These are phyloP conservation scores for Siderastrea radians DNA, from an alignment of 92 coral and sea anemone species.

Conservation along the genomic window DNA sequence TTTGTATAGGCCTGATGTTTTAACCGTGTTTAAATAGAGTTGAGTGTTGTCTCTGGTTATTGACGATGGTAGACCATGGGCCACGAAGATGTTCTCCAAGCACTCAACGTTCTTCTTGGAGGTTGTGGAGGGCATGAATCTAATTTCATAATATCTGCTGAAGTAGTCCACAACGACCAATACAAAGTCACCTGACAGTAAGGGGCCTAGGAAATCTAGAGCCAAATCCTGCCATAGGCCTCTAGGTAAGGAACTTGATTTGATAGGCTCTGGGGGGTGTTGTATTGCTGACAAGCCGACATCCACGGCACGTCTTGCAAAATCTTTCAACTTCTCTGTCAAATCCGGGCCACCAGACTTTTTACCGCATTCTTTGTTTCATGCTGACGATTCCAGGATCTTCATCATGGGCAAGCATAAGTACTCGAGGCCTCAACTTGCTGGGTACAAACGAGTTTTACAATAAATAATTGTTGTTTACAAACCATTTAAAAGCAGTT, in stretches of 20 bases:
- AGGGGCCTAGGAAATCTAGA: slow-evolving; percentile 40
- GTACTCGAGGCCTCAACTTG: slow-evolving; percentile 42
- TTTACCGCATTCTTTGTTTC: slow-evolving; percentile 21
- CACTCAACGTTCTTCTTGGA: slow-evolving; percentile 33
- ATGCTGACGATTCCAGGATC: slow-evolving; percentile 58
- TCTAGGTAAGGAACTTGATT: background rate
- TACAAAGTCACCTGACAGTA: slow-evolving; percentile 46
- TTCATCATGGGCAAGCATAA: slow-evolving; percentile 46
- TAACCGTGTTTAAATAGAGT: too few relatives aligned
- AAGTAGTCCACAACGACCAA: slow-evolving; percentile 40
- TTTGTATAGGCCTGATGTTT: too few relatives aligned
- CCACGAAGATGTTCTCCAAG: slow-evolving; percentile 44
- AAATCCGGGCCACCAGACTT: slow-evolving; percentile 21
- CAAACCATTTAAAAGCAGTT: too few relatives aligned
- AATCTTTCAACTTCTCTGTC: background rate
- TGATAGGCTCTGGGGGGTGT: background rate
- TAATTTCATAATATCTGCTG: slow-evolving; percentile 41
- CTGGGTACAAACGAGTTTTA: background rate
- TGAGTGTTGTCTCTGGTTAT: slow-evolving; percentile 31
- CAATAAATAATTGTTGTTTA: too few relatives aligned
- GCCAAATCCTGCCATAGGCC: slow-evolving; percentile 52
- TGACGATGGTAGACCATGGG: slow-evolving; percentile 51
- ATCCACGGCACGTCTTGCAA: slow-evolving; percentile 28
- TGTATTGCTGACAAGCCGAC: background rate
- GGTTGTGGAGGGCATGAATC: slow-evolving; percentile 41